phyloP scores from a whole-genome alignment of 2,797 vertebrate species.

The Centroberyx gerrardi region DNA sequence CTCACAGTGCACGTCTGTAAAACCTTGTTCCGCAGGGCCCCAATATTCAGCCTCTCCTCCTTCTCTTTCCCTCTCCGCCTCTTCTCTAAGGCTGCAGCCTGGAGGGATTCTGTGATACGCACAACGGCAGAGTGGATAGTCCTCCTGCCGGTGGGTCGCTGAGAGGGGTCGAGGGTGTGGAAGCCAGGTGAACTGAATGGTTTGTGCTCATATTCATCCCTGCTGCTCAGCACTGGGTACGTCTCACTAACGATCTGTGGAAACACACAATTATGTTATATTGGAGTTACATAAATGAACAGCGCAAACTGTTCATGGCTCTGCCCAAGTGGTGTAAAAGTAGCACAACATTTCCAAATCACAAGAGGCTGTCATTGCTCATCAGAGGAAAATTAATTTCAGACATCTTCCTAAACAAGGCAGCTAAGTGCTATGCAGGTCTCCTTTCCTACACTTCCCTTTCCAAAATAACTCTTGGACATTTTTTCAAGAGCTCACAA shows the following conservation, averaged over 20 bases:
- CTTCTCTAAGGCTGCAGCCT: constrained; percentile 20
- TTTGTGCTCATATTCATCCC: constrained; percentile 23
- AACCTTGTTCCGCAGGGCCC: background rate
- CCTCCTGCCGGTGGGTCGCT: constrained; percentile 3
- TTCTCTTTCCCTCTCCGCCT: constrained; percentile 19
- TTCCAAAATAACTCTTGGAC: too few relatives aligned
- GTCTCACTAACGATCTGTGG: constrained; percentile 63
- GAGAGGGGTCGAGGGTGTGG: constrained; percentile 23
- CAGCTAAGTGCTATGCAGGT: background rate
- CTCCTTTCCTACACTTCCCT: background rate
- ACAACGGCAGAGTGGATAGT: constrained; percentile 43
- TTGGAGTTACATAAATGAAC: background rate
- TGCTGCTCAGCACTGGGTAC: constrained; percentile 43
- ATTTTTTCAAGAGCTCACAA: too few relatives aligned
- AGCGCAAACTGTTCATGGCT: background rate
- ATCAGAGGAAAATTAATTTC: background rate
- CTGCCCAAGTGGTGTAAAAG: background rate
- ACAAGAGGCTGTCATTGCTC: background rate
- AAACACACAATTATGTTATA: constrained; percentile 5
- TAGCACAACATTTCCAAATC: background rate
- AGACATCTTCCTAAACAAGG: background rate
- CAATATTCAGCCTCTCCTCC: constrained; percentile 6
- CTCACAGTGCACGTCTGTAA: background rate
- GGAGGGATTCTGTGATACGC: constrained; percentile 39
- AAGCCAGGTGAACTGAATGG: constrained; percentile 49